Evolutionary conservation across 2,113 vertebrate genomes (phyloP).

Genomic region (Misgurnus mizolepis): DNA sequence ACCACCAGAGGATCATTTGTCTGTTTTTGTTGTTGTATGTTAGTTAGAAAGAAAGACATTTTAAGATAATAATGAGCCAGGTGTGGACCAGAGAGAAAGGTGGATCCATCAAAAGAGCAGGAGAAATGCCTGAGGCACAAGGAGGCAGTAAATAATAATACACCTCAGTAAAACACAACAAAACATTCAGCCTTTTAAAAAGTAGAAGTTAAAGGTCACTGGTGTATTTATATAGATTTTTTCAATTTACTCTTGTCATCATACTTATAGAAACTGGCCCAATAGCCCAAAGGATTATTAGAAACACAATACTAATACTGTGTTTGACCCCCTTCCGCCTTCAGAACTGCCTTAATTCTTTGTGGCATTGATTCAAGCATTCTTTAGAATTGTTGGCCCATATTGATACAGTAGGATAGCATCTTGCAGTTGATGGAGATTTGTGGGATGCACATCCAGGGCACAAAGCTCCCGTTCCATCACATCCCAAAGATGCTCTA

Average conservation of each 20-base stretch:
- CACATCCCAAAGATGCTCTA: too few relatives aligned
- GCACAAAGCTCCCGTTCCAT: too few relatives aligned
- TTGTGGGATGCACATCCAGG: too few relatives aligned
- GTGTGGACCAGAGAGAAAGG: slow-evolving; percentile 16
- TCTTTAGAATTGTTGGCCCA: too few relatives aligned
- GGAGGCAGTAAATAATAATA: slow-evolving; percentile 12
- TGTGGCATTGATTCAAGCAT: too few relatives aligned
- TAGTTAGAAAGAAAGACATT: neutral
- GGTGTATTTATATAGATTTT: slow-evolving; percentile 3
- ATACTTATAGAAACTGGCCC: neutral
- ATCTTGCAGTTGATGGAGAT: too few relatives aligned
- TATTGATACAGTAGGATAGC: too few relatives aligned
- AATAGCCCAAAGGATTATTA: too few relatives aligned
- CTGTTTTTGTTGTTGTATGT: neutral
- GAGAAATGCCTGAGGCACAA: slow-evolving; percentile 15
- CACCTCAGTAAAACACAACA: neutral
- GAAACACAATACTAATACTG: too few relatives aligned
- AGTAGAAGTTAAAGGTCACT: neutral
- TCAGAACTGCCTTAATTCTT: too few relatives aligned
- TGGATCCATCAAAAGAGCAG: slow-evolving; percentile 22
- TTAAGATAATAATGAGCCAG: slow-evolving; percentile 17
- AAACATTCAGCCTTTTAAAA: slow-evolving; percentile 4
- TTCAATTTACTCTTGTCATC: neutral
- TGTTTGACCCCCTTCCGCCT: too few relatives aligned
- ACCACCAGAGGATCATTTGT: neutral